These are phyloP conservation scores for Epizoanthus stellaris DNA, from an alignment of 92 coral and sea anemone species.

Conservation along the genomic window DNA sequence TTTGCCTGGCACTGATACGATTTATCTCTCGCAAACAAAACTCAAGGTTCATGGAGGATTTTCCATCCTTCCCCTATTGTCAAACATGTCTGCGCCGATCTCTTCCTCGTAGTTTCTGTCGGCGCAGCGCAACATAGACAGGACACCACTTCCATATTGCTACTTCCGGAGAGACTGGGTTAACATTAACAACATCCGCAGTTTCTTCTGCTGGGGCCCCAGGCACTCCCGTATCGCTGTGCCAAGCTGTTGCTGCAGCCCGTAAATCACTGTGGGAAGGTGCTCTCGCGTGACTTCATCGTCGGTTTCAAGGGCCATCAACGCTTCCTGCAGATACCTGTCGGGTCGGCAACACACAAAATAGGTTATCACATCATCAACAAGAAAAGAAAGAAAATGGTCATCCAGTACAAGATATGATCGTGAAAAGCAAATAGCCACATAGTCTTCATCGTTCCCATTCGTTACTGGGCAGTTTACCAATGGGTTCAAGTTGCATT, in stretches of 20 bases:
- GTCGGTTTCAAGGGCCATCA: constrained; percentile 77
- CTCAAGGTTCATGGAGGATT: not conserved
- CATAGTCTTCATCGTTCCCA: too few relatives aligned
- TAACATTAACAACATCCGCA: constrained; percentile 83
- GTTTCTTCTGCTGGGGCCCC: constrained; percentile 67
- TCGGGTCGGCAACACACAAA: not conserved
- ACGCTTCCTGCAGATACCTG: constrained; percentile 89
- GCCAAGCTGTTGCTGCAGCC: constrained; percentile 81
- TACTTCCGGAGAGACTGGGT: constrained; percentile 75
- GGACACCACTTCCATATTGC: not conserved
- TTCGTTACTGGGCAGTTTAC: too few relatives aligned
- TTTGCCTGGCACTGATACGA: not conserved
- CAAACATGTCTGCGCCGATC: not conserved
- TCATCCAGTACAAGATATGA: not conserved
- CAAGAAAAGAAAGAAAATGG: too few relatives aligned
- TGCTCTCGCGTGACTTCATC: constrained; percentile 91
- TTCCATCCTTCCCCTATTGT: not conserved
- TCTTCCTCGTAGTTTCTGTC: not conserved
- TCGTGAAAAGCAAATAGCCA: not conserved
- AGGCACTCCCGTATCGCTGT: constrained; percentile 63
- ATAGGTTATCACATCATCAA: not conserved
- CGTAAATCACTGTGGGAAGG: constrained; percentile 77
- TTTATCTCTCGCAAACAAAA: not conserved
- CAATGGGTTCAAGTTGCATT: too few relatives aligned
- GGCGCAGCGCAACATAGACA: not conserved